Conservation (phyloP, 2,888 invertebrate species). For the Cataglyphis altisquamis region DNA sequence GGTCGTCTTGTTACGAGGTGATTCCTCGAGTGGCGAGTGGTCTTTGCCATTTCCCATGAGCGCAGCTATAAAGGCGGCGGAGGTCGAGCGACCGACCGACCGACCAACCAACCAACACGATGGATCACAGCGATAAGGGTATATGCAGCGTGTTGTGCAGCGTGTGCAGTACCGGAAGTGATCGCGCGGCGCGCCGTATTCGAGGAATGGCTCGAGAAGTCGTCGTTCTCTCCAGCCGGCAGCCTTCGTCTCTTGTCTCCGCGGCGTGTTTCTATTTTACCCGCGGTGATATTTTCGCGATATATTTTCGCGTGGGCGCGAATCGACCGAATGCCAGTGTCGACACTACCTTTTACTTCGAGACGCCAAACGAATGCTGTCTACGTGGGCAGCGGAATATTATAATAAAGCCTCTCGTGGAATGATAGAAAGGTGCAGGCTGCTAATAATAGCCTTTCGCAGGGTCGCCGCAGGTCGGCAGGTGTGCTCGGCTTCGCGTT, state of each 20-base stretch:
- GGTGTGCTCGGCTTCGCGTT: conserved; percentile 63
- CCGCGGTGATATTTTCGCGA: conserved; percentile 58
- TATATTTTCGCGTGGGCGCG: conserved; percentile 70
- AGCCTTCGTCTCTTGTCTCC: conserved; percentile 31
- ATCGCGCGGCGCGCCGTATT: conserved; percentile 61
- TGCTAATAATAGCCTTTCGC: conserved; percentile 78
- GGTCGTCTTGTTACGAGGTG: conserved; percentile 77
- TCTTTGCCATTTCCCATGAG: conserved; percentile 83
- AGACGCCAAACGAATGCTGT: conserved; percentile 51
- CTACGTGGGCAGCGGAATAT: conserved; percentile 73
- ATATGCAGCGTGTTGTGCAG: conserved; percentile 77
- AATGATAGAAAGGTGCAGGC: conserved; percentile 79
- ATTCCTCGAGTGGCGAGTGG: conserved; percentile 74
- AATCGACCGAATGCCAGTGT: conserved; percentile 68
- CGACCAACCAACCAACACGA: conserved; percentile 72
- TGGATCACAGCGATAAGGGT: conserved; percentile 81
- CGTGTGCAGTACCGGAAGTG: conserved; percentile 75
- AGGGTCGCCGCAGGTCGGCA: conserved; percentile 66
- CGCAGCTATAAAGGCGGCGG: conserved; percentile 78
- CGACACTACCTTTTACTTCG: conserved; percentile 61
- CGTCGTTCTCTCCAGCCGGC: conserved; percentile 53
- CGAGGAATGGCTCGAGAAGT: conserved; percentile 62
- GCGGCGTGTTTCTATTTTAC: conserved; percentile 28
- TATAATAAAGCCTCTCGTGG: conserved; percentile 72
- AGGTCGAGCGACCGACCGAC: conserved; percentile 70